Evolutionary conservation across 2,888 invertebrate species (phyloP).

Genomic region (Prostheceraeus crozeri): DNA sequence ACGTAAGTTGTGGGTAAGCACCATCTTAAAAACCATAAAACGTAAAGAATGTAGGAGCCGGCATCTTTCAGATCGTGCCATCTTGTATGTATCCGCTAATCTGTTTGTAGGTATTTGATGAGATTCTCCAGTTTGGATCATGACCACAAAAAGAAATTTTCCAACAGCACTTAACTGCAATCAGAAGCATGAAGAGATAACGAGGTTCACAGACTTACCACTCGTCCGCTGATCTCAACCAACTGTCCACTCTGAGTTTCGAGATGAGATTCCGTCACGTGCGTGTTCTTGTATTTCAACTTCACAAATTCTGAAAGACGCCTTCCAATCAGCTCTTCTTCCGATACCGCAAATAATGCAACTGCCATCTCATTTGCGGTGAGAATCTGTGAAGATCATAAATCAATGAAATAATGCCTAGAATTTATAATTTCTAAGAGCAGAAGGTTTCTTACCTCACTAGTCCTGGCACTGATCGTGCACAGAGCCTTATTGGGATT

Average conservation of each 20-base stretch:
- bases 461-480: conserved; percentile 64
- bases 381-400: conserved; percentile 61
- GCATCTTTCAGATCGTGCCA: no score
- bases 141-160: no score
- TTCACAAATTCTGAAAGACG: conserved; percentile 50
- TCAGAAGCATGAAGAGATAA: not conserved
- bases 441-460: conserved; percentile 60
- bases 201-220: conserved; percentile 48
- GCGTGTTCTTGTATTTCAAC: conserved; percentile 48
- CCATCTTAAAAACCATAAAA: no score
- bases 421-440: not conserved
- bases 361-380: conserved; percentile 66
- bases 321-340: conserved; percentile 60
- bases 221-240: conserved; percentile 64
- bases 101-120: no score
- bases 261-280: conserved; percentile 53
- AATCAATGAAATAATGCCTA: not conserved
- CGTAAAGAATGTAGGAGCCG: no score
- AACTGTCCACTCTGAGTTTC: conserved; percentile 61
- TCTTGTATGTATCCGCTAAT: no score
- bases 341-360: conserved; percentile 52
- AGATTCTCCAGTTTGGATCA: no score
- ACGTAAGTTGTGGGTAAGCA: no score
- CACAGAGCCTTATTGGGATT: conserved; percentile 67
- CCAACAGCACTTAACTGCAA: no score